Conservation (phyloP, 2,113 vertebrate species). For the Phyllostomus hastatus region DNA sequence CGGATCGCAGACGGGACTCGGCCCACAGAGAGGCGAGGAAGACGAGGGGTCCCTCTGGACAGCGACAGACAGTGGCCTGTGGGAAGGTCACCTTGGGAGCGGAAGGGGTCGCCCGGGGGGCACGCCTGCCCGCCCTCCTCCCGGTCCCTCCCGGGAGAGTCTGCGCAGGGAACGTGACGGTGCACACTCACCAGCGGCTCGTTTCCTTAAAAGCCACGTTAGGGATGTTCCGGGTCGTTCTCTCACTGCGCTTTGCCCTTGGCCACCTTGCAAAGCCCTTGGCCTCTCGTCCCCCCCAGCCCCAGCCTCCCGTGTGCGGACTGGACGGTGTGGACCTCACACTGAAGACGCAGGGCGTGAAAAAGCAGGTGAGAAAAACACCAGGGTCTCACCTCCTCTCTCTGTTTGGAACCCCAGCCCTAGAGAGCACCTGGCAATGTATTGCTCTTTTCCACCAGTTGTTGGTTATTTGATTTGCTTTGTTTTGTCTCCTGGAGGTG, state of each 20-base stretch:
- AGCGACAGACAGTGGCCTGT: background rate
- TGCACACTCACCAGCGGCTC: background rate
- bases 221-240: background rate
- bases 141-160: background rate
- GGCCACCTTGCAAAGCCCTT: background rate
- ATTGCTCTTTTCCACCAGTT: constrained; percentile 68
- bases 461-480: background rate
- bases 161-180: background rate
- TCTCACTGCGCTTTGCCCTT: background rate
- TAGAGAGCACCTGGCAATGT: constrained; percentile 67
- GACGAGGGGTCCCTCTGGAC: background rate
- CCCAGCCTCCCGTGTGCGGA: background rate
- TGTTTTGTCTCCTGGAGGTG: background rate
- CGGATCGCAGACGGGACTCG: background rate
- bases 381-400: background rate
- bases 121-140: background rate
- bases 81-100: background rate
- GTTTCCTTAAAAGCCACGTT: background rate
- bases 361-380: constrained; percentile 9
- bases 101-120: background rate
- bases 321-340: background rate
- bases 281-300: background rate
- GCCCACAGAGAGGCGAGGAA: background rate
- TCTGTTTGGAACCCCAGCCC: constrained; percentile 42
- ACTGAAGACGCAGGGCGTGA: background rate